Percentiles rank a stretch among this genome's conserved stretches.
These are phyloP conservation scores for Plebejus anna DNA, from an alignment of 2,888 invertebrate genomes.

Conservation along the genomic window DNA sequence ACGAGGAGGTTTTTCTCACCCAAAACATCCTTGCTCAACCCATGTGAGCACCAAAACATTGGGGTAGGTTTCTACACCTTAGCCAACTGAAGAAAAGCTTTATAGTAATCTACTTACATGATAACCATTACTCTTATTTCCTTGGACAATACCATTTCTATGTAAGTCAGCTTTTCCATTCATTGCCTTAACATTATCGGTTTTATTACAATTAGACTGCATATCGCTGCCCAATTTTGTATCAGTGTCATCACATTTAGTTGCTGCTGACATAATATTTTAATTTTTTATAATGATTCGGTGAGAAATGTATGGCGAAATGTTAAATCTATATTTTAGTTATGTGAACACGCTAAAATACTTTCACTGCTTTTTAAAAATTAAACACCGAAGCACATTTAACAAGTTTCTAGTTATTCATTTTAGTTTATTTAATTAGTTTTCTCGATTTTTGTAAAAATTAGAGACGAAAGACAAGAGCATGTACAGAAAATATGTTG, in stretches of 20 bases:
- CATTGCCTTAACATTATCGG: constrained; percentile 43
- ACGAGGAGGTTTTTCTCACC: too few species aligned
- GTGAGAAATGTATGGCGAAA: neutral
- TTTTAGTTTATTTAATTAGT: neutral
- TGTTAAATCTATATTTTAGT: neutral
- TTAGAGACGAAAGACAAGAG: too few species aligned
- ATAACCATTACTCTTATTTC: constrained; percentile 50
- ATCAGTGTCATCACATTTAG: constrained; percentile 45
- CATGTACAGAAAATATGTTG: too few species aligned
- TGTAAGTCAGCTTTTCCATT: constrained; percentile 54
- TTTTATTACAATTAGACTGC: constrained; percentile 32
- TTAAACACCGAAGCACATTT: neutral
- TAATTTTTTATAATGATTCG: neutral
- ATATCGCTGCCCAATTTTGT: constrained; percentile 46
- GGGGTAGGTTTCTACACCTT: too few species aligned
- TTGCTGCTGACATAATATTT: constrained; percentile 61
- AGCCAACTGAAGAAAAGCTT: constrained; percentile 27
- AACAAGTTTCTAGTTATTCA: neutral
- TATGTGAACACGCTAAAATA: neutral
- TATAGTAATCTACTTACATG: constrained; percentile 51
- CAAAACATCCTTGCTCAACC: too few species aligned
- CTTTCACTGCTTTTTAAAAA: neutral
- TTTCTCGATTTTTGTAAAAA: neutral
- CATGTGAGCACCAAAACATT: too few species aligned
- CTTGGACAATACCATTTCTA: constrained; percentile 58